A percentile compares a stretch with the other conserved stretches of the same genome.
These are phyloP conservation scores for Hemistola chrysoprasaria DNA, from an alignment of 2,888 invertebrate species.

Conservation along the genomic window DNA sequence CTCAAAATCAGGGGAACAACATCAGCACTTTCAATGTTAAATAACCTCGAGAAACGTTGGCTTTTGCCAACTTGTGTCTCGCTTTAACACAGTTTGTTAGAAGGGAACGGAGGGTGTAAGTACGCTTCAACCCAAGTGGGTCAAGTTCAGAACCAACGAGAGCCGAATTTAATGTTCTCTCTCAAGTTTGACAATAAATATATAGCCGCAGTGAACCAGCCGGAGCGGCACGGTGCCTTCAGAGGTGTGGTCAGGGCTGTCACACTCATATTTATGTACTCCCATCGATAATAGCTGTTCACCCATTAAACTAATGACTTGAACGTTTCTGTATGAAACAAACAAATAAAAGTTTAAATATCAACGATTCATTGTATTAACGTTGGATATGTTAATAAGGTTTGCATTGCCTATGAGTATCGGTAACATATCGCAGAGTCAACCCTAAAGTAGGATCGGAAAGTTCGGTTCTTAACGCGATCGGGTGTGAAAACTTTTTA, in stretches of 20 bases:
- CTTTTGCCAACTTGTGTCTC: slow-evolving; percentile 8
- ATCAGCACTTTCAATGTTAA: slow-evolving; percentile 12
- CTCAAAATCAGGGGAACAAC: not conserved
- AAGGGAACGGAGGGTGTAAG: slow-evolving; percentile 16
- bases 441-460: slow-evolving; percentile 3
- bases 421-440: not conserved
- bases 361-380: too few species aligned
- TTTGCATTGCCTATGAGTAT: too few species aligned
- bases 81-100: slow-evolving; percentile 6
- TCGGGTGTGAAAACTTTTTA: slow-evolving; percentile 9
- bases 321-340: too few species aligned
- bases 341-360: too few species aligned
- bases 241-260: slow-evolving; percentile 4
- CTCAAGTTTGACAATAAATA: slow-evolving; percentile 49
- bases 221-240: slow-evolving; percentile 17
- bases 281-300: too few species aligned
- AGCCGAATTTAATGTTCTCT: slow-evolving; percentile 44
- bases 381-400: too few species aligned
- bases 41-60: slow-evolving; percentile 6
- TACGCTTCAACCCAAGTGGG: slow-evolving; percentile 38
- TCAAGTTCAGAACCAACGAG: slow-evolving; percentile 58
- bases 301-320: too few species aligned
- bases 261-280: not conserved
- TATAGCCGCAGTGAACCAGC: slow-evolving; percentile 25
- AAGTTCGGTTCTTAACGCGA: slow-evolving; percentile 9